Evolutionary conservation across 2,113 vertebrate genomes (phyloP).

Genomic region (Oncorhynchus masou): DNA sequence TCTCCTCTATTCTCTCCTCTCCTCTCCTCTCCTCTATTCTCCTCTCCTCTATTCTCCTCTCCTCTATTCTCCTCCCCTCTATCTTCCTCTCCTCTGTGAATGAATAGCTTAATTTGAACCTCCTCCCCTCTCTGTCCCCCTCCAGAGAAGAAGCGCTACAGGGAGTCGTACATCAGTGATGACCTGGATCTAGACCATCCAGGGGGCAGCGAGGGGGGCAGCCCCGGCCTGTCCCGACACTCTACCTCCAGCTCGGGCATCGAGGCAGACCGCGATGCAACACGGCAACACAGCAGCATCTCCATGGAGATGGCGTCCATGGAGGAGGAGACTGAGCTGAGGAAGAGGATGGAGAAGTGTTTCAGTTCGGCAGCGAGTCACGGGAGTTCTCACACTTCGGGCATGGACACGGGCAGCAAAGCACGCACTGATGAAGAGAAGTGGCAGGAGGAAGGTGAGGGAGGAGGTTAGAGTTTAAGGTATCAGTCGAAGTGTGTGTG

Average conservation of each 20-base stretch:
- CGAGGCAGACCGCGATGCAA: slow-evolving; percentile 67
- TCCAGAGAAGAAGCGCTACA: slow-evolving; percentile 84
- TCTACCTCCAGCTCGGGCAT: slow-evolving; percentile 78
- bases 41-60: too few species aligned
- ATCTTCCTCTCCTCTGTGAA: too few species aligned
- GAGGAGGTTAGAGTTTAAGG: neutral
- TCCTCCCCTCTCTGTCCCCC: neutral
- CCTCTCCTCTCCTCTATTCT: too few species aligned
- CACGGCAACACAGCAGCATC: slow-evolving; percentile 70
- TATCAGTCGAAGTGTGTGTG: too few species aligned
- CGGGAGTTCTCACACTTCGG: slow-evolving; percentile 68
- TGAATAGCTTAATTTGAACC: too few species aligned
- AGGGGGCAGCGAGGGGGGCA: slow-evolving; percentile 66
- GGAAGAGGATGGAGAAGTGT: slow-evolving; percentile 56
- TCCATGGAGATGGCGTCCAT: slow-evolving; percentile 72
- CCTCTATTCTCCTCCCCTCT: too few species aligned
- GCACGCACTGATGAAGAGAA: slow-evolving; percentile 64
- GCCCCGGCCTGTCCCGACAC: slow-evolving; percentile 21
- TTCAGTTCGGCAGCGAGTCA: slow-evolving; percentile 72
- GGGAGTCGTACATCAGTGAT: slow-evolving; percentile 87
- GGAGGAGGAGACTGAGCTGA: slow-evolving; percentile 53
- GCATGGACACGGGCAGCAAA: slow-evolving; percentile 68
- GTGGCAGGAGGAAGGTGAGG: slow-evolving; percentile 65
- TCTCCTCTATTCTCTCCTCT: too few species aligned
- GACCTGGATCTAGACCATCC: slow-evolving; percentile 76